These are phyloP conservation scores for Alcedo atthis DNA, from an alignment of 2,797 vertebrate species.

Conservation along the genomic window DNA sequence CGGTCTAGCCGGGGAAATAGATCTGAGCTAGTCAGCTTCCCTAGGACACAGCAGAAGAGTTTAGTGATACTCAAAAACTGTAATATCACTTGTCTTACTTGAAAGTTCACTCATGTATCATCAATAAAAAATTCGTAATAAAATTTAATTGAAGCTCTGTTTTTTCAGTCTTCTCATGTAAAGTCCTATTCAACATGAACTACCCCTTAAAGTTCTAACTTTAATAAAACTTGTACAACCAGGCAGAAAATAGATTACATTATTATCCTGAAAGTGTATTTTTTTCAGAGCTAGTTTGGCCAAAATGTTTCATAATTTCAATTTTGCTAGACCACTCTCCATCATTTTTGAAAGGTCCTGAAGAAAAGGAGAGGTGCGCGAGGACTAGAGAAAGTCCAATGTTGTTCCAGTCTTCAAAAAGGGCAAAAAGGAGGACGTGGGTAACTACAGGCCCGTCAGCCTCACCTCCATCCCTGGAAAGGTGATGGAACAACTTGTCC, in stretches of 20 bases:
- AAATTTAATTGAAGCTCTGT: neutral
- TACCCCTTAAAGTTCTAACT: slow-evolving; percentile 1
- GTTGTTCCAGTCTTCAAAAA: too few relatives aligned
- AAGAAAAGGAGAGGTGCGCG: too few relatives aligned
- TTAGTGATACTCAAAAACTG: neutral
- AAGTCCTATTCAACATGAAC: slow-evolving; percentile 22
- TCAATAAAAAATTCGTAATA: neutral
- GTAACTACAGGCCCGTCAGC: too few relatives aligned
- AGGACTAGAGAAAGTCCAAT: too few relatives aligned
- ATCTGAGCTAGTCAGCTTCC: neutral
- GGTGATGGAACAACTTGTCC: too few relatives aligned
- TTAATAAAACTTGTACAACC: slow-evolving; percentile 3
- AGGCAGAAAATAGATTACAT: neutral
- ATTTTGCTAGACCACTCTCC: neutral
- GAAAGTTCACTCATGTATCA: neutral
- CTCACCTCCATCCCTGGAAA: too few relatives aligned
- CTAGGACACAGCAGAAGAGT: neutral
- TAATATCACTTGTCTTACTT: neutral
- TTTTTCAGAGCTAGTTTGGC: neutral
- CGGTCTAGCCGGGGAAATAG: neutral
- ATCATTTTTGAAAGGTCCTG: too few relatives aligned
- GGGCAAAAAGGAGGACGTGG: too few relatives aligned
- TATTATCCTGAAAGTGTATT: neutral
- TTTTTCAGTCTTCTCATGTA: neutral
- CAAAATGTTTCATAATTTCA: slow-evolving; percentile 7